These are phyloP conservation scores for Pseudobourletiella spinata DNA, from an alignment of 1,140 invertebrate genomes.

Conservation along the genomic window DNA sequence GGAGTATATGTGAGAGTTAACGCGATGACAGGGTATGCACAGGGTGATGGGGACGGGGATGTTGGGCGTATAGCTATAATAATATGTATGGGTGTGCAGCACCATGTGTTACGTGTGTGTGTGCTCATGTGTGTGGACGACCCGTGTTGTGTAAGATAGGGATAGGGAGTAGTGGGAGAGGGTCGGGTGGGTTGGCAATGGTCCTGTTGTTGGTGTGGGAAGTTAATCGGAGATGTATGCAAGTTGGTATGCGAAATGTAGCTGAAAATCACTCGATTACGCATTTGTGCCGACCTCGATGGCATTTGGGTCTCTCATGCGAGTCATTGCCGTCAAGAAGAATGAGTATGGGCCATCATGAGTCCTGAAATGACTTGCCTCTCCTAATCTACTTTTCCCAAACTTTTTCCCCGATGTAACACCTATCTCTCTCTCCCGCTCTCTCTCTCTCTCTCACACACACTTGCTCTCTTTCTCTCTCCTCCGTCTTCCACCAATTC, in stretches of 20 bases:
- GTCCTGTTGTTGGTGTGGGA: no score
- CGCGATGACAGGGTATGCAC: not conserved
- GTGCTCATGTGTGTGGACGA: not conserved
- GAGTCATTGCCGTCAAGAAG: constrained; percentile 30
- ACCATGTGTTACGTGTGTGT: not conserved
- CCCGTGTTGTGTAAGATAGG: not conserved
- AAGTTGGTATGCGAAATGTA: constrained; percentile 33
- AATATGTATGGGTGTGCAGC: no score
- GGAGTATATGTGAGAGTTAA: not conserved
- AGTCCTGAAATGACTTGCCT: constrained; percentile 29
- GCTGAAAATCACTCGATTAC: constrained; percentile 36
- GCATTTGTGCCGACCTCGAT: constrained; percentile 27
- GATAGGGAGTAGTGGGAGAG: not conserved
- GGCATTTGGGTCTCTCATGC: constrained; percentile 19
- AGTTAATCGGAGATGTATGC: constrained; percentile 31
- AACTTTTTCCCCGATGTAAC: constrained; percentile 24
- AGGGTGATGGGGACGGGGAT: not conserved
- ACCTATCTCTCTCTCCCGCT: constrained; percentile 17
- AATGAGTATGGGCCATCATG: constrained; percentile 34
- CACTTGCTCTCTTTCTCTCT: not conserved
- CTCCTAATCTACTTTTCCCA: constrained; percentile 32
- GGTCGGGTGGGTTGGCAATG: constrained; percentile 9
- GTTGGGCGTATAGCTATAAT: no score
- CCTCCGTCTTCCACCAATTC: constrained; percentile 5
- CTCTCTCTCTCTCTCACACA: constrained; percentile 1